phyloP scores from a whole-genome alignment of 2,888 invertebrate genomes.

The Thyatira batis region DNA sequence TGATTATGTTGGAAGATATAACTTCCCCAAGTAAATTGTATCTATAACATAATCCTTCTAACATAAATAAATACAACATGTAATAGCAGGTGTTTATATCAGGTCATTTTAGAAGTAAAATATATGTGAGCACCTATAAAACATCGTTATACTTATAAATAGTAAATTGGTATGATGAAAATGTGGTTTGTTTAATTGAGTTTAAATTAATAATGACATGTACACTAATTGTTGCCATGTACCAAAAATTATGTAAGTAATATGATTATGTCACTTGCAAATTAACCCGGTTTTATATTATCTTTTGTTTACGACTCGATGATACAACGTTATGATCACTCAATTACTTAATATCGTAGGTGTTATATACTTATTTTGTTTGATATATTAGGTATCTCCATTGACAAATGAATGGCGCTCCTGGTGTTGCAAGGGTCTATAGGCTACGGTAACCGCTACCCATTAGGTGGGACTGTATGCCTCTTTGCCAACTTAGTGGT shows the following conservation, averaged over 20 bases:
- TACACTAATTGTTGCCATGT: not conserved
- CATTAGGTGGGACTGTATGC: too few relatives aligned
- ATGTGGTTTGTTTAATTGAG: not conserved
- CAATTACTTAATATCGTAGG: not conserved
- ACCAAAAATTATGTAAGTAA: conserved; percentile 1
- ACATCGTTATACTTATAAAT: too few relatives aligned
- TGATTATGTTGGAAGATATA: too few relatives aligned
- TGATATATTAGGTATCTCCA: not conserved
- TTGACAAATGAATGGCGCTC: not conserved
- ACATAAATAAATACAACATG: too few relatives aligned
- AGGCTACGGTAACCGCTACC: too few relatives aligned
- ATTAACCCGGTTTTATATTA: conserved; percentile 14
- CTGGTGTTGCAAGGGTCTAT: too few relatives aligned
- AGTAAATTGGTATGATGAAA: not conserved
- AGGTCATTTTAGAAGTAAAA: too few relatives aligned
- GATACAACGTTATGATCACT: not conserved
- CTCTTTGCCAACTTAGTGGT: too few relatives aligned
- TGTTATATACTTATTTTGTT: not conserved
- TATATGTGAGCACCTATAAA: too few relatives aligned
- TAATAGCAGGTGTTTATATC: too few relatives aligned
- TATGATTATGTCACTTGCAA: conserved; percentile 15
- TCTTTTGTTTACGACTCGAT: not conserved
- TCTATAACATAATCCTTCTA: too few relatives aligned
- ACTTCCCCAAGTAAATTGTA: too few relatives aligned
- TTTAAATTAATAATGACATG: not conserved